These are phyloP conservation scores for Bilobella aurantiaca DNA, from an alignment of 1,140 invertebrate species.

Conservation along the genomic window DNA sequence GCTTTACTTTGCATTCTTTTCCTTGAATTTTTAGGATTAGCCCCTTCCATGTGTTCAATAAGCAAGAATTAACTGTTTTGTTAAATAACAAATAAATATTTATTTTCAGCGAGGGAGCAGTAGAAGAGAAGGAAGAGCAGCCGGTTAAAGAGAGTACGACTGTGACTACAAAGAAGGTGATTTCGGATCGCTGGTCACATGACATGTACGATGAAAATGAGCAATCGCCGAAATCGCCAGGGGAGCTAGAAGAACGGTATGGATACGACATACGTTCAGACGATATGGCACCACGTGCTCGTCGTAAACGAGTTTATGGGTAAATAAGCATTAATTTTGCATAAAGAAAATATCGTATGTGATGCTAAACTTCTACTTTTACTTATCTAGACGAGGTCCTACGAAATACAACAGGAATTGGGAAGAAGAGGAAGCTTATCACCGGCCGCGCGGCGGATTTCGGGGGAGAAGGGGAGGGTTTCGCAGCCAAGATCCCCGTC, in stretches of 20 bases:
- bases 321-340: slow-evolving; percentile 41
- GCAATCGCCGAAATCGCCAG: slow-evolving; percentile 73
- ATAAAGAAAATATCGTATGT: too few species aligned
- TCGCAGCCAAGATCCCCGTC: slow-evolving; percentile 7
- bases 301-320: slow-evolving; percentile 74
- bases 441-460: slow-evolving; percentile 29
- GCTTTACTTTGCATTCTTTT: too few species aligned
- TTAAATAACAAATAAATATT: too few species aligned
- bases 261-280: slow-evolving; percentile 91
- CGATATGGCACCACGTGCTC: slow-evolving; percentile 75
- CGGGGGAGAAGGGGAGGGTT: slow-evolving; percentile 18
- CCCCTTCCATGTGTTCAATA: too few species aligned
- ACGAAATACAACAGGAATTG: slow-evolving; percentile 83
- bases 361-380: neutral
- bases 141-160: slow-evolving; percentile 42
- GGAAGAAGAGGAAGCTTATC: slow-evolving; percentile 81
- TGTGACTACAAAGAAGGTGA: too few species aligned
- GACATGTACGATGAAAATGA: slow-evolving; percentile 72
- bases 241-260: slow-evolving; percentile 77
- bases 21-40: too few species aligned
- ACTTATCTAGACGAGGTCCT: slow-evolving; percentile 59
- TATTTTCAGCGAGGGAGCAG: slow-evolving; percentile 16
- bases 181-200: slow-evolving; percentile 71
- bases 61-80: too few species aligned
- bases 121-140: slow-evolving; percentile 17